Percentiles rank a stretch among this genome's conserved stretches.
phyloP scores from a whole-genome alignment of 1,140 invertebrate species.

The Bombus ignitus region DNA sequence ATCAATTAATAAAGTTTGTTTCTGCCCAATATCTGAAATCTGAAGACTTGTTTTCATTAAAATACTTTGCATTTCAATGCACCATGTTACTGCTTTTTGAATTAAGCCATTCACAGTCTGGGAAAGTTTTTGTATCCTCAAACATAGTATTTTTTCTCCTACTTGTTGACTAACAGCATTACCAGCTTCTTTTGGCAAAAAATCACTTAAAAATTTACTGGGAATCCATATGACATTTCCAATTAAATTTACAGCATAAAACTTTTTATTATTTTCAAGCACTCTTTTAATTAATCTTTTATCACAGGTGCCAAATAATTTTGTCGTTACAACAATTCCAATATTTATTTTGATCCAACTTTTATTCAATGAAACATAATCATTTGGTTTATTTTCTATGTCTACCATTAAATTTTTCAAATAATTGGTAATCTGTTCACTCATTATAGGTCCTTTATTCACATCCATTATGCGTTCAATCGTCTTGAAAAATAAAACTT shows the following conservation, averaged over 20 bases:
- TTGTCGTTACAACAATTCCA: slow-evolving; percentile 88
- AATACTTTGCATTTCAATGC: slow-evolving; percentile 72
- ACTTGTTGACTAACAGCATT: slow-evolving; percentile 61
- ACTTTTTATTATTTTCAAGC: slow-evolving; percentile 90
- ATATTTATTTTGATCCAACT: slow-evolving; percentile 89
- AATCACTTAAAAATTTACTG: slow-evolving; percentile 86
- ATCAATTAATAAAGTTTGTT: slow-evolving; percentile 85
- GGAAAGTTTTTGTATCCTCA: slow-evolving; percentile 70
- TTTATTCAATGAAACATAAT: slow-evolving; percentile 83
- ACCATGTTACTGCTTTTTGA: slow-evolving; percentile 73
- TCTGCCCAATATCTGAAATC: slow-evolving; percentile 86
- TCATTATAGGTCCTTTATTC: slow-evolving; percentile 86
- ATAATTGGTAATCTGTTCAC: slow-evolving; percentile 88
- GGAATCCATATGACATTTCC: slow-evolving; percentile 92
- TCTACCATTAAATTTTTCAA: slow-evolving; percentile 86
- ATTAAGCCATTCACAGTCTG: slow-evolving; percentile 65
- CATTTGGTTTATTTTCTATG: slow-evolving; percentile 86
- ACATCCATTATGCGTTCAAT: slow-evolving; percentile 87
- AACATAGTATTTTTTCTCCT: slow-evolving; percentile 74
- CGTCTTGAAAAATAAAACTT: slow-evolving; percentile 77
- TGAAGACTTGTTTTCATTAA: slow-evolving; percentile 76
- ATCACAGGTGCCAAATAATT: slow-evolving; percentile 90
- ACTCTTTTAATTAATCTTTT: slow-evolving; percentile 90
- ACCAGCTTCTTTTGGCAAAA: slow-evolving; percentile 72
- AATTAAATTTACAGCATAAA: slow-evolving; percentile 88